Evolutionary conservation across 2,113 vertebrate genomes (phyloP).

Genomic region (Lamprotornis superbus): DNA sequence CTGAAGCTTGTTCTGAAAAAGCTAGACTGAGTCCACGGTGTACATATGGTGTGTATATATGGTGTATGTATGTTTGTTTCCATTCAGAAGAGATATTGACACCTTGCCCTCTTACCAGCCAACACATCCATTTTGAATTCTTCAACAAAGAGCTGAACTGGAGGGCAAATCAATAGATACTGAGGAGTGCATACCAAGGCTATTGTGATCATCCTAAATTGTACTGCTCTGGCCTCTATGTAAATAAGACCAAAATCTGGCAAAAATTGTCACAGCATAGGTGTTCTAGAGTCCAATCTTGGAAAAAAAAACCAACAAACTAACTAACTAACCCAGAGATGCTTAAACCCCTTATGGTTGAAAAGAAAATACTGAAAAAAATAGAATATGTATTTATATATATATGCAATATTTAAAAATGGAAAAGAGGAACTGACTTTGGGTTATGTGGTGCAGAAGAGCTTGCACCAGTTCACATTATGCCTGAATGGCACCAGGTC

Average conservation of each 20-base stretch:
- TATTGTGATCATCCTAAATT: neutral
- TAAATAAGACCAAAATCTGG: neutral
- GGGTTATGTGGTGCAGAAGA: neutral
- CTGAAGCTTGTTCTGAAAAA: neutral
- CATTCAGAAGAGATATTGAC: neutral
- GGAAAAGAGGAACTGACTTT: neutral
- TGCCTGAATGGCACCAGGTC: accelerated
- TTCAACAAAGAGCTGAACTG: neutral
- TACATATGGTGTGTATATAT: too few species aligned
- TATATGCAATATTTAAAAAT: neutral
- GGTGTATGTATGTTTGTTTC: neutral
- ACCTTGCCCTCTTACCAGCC: neutral
- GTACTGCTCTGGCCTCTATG: neutral
- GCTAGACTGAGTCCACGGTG: neutral
- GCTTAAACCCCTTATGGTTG: neutral
- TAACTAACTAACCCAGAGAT: neutral
- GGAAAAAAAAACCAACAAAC: too few species aligned
- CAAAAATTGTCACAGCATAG: neutral
- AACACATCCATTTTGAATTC: neutral
- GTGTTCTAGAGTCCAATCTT: neutral
- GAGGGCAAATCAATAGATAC: neutral
- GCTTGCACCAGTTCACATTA: neutral
- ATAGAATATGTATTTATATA: accelerated
- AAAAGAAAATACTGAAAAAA: neutral
- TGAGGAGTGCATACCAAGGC: neutral